Base-by-base conservation (phyloP, 2,888 invertebrate genomes). In the Argyresthia albistria region DNA sequence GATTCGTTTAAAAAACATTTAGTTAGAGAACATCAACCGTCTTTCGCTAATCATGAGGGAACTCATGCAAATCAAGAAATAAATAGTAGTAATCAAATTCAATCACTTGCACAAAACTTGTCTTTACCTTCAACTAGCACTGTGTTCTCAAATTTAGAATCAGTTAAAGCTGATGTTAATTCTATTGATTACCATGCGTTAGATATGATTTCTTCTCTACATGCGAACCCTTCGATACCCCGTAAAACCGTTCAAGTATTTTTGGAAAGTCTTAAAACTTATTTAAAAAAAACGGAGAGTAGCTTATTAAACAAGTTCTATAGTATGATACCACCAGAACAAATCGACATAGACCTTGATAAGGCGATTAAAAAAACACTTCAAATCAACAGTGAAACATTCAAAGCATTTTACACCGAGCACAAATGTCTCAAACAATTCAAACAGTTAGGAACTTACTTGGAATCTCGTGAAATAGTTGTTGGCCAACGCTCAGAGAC, bases 401-500 rank as follows among this genome's bases (percentile, higher is more conserved):
- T 54, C 43, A 39, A 39, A 39, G 39, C 9, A 11, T 39, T 39
- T 9, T 1, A 39, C 10, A 39, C 39, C n/a, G 39, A 39, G n/a
- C 39, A 39, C n/a, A 39, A 39, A n/a, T n/a, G 39, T 39, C 36
- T 55, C 0, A 46, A 51, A 10, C 47, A 55, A 46, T 55, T 53
- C 39, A 50, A 46, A 47, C 25, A 16, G 15, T 43, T 53, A 51
- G 55, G 53, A 48, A 51, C 55, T 10, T 55, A 55, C 15, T 10
- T 35, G 1, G 43, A 47, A 15, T 49, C 55, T 39, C 35, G 37
- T 15, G 53, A 55, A 55, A 46, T 53, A 11, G 35, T 51, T 37
- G 25, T 53, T 35, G 55, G 55, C 16, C 49, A 51, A 12, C 50
- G 53, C 14, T 25, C 25, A 10, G 53, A 51, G 7, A 48, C 49